A percentile compares a stretch with the other conserved stretches of the same genome.
phyloP scores from a whole-genome alignment of 1,140 invertebrate species.

The Papilio machaon region DNA sequence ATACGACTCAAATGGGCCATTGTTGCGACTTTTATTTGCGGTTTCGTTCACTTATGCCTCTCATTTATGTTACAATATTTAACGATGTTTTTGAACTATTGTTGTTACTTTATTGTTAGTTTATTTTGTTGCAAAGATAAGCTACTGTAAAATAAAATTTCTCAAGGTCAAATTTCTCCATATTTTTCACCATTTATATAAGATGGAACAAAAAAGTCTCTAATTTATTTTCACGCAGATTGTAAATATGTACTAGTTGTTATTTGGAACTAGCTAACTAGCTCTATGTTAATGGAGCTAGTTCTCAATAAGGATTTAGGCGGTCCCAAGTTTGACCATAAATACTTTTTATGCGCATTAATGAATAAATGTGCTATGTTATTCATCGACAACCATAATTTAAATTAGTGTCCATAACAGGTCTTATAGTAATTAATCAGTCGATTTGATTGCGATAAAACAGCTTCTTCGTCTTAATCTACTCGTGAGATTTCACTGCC shows the following conservation, averaged over 20 bases:
- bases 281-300: too few species aligned
- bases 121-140: background rate
- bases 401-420: background rate
- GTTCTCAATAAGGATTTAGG: conserved; percentile 2
- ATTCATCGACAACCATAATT: background rate
- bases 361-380: conserved; percentile 9
- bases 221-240: background rate
- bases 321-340: background rate
- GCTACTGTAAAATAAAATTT: too few species aligned
- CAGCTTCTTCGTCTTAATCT: background rate
- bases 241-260: background rate
- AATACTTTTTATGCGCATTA: background rate
- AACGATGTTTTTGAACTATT: conserved; percentile 4
- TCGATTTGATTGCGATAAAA: background rate
- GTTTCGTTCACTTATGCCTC: conserved; percentile 9
- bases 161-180: background rate
- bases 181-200: background rate
- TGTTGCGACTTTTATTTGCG: conserved; percentile 21
- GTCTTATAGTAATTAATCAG: background rate
- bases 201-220: background rate
- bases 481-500: too few species aligned
- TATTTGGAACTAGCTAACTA: background rate
- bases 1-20: conserved; percentile 1
- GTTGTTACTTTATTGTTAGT: background rate
- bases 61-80: background rate